Conservation (phyloP, 2,888 invertebrate genomes). For the Mactromeris polynyma region DNA sequence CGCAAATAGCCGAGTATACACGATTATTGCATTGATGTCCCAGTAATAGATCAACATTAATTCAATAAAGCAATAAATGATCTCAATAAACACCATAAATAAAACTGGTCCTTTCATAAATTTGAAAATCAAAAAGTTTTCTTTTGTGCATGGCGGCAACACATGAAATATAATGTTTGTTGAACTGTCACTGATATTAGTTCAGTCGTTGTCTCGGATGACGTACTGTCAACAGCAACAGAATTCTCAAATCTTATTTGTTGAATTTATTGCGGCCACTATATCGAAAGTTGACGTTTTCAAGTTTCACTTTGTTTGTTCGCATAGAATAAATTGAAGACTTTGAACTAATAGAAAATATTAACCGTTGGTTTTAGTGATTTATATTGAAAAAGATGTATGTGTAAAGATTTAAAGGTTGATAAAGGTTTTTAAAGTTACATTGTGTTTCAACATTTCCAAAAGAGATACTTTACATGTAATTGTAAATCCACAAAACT, state of each 20-base stretch:
- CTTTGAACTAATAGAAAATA: not conserved
- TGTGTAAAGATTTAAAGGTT: no score
- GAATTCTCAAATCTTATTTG: not conserved
- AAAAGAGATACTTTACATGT: no score
- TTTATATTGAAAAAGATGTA: not conserved
- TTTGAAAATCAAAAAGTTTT: constrained; percentile 13
- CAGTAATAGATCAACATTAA: not conserved
- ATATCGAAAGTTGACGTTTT: not conserved
- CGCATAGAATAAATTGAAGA: not conserved
- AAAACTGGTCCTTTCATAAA: not conserved
- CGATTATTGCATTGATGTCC: no score
- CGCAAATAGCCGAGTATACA: no score
- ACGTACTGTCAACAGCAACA: not conserved
- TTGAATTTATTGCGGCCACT: constrained; percentile 1
- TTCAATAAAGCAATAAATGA: not conserved
- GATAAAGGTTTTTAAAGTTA: no score
- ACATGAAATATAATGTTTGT: not conserved
- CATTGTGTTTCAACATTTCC: no score
- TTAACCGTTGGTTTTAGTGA: not conserved
- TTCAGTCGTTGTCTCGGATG: not conserved
- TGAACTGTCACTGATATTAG: not conserved
- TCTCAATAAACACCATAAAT: not conserved
- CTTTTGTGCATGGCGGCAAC: not conserved
- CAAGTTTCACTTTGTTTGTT: not conserved
- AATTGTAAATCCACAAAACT: no score